Conservation (phyloP, 2,797 vertebrate genomes). For the Lepidocolaptes lacrymiger region DNA sequence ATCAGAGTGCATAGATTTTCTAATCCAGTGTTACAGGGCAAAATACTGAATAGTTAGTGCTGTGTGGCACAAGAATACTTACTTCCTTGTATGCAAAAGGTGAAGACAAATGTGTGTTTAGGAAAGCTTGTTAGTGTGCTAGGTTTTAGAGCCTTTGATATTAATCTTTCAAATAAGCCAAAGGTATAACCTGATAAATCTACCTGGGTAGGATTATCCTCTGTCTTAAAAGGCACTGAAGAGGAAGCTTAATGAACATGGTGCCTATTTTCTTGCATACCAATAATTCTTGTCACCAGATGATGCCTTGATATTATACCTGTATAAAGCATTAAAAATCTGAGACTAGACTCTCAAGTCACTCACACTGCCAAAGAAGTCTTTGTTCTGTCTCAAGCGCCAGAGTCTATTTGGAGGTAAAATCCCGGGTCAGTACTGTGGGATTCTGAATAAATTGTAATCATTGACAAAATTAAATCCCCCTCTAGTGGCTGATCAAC, state of each 20-base stretch:
- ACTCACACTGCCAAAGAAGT: background rate
- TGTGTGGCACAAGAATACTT: background rate
- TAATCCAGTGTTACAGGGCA: background rate
- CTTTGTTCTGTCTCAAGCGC: background rate
- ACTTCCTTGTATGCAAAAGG: background rate
- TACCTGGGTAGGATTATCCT: background rate
- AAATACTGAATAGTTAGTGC: background rate
- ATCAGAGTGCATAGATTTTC: background rate
- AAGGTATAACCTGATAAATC: background rate
- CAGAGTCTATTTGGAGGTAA: background rate
- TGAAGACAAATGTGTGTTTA: background rate
- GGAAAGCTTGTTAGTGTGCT: background rate
- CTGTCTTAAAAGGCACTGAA: background rate
- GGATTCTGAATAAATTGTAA: fast-evolving
- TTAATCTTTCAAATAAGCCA: background rate
- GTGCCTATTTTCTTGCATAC: background rate
- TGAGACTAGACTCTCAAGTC: background rate
- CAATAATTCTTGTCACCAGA: background rate
- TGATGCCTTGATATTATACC: background rate
- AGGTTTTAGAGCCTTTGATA: background rate
- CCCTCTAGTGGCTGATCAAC: conserved; percentile 54
- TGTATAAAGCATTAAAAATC: background rate
- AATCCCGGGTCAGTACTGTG: background rate
- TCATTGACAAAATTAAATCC: conserved; percentile 39
- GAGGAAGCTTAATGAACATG: background rate